Conservation (phyloP, 2,888 invertebrate genomes). For the Germaria angustata region DNA sequence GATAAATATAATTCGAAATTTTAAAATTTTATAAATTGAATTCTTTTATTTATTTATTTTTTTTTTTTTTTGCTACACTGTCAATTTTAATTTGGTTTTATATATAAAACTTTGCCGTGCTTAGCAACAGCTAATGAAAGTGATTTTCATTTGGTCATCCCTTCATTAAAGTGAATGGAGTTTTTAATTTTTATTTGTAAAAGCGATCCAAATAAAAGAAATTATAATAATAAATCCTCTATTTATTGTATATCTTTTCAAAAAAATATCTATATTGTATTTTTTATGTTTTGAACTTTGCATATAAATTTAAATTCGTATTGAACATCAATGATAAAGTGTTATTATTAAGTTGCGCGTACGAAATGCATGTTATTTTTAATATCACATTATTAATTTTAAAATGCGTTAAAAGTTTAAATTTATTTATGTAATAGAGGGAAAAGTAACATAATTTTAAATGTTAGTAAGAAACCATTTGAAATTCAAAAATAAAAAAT, state of each 20-base stretch:
- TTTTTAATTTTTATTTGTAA: conserved; percentile 20
- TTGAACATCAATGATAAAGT: conserved; percentile 12
- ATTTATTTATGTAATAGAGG: background rate
- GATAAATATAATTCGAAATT: background rate
- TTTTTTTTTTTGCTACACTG: conserved; percentile 58
- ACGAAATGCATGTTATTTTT: conserved; percentile 14
- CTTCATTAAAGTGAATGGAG: background rate
- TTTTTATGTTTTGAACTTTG: background rate
- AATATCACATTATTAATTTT: background rate
- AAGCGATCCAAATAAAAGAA: background rate
- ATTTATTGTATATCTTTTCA: conserved; percentile 13
- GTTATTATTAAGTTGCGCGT: conserved; percentile 4
- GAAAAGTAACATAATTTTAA: background rate
- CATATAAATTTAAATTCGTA: conserved; percentile 22
- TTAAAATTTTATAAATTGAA: background rate
- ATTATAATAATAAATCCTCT: background rate
- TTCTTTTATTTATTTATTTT: too few relatives aligned
- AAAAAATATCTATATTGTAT: too few relatives aligned
- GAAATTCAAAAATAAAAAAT: conserved; percentile 43
- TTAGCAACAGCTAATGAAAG: conserved; percentile 39
- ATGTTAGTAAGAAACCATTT: conserved; percentile 2
- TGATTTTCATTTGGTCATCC: background rate
- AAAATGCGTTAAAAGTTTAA: background rate
- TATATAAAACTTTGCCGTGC: conserved; percentile 65
- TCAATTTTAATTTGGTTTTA: conserved; percentile 67